Base-by-base conservation (phyloP, 2,113 vertebrate genomes). In the Crotalus helleri region DNA sequence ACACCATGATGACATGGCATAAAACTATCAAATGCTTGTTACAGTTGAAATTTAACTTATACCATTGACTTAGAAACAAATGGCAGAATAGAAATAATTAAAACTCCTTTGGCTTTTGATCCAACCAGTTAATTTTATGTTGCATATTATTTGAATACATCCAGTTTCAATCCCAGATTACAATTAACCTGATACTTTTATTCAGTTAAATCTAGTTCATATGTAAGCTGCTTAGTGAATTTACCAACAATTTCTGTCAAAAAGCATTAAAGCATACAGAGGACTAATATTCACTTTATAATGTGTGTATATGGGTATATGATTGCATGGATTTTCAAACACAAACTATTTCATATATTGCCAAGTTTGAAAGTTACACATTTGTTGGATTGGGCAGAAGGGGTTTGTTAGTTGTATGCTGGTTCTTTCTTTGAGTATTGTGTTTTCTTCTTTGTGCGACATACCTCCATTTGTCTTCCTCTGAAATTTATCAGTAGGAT, bases 31-130 rank as follows among this genome's bases (percentile, higher is more conserved):
- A 89, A 88, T 81, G 29, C n/a, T 85, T 91, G 17, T n/a, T 39
- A 12, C 49, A 54, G 0, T 87, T 51, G 87, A 46, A 90, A 33
- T 26, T 89, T 89, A 89, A 51, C 46, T 86, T 86, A 64, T 29
- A 64, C 49, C 55, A 91, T 49, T 90, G 57, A 89, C 87, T 93
- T 90, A 85, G 69, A 92, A 89, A 86, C 46, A 87, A 89, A 86
- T 24, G 54, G 87, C 59, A 91, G 69, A 93, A 92, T 11, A 90
- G 19, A 90, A 87, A 86, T 87, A 88, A 94, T 90, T 69, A 90
- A 92, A 90, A 21, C 7, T 90, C 33, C 46, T 57, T 94, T 92
- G 58, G 51, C 51, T 86, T 87, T 33, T 55, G 51, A 89, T 39
- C 74, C 13, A 55, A 49, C 74, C 9, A 55, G 49, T 92, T 39